Evolutionary conservation across 2,797 vertebrate species (phyloP).

Genomic region (Nyctalus aviator): DNA sequence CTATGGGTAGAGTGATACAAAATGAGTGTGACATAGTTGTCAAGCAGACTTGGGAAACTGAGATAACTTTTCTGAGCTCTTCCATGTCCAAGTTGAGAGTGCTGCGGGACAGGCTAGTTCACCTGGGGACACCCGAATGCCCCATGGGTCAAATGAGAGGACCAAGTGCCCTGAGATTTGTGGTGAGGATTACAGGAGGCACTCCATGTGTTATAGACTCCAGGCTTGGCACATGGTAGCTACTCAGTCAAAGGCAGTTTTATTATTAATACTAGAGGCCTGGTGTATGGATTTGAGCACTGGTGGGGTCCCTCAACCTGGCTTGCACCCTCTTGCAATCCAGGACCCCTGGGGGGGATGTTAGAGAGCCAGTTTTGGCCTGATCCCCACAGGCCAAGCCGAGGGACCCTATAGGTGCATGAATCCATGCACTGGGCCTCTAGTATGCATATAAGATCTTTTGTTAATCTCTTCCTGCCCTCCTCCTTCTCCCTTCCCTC

Average conservation of each 20-base stretch:
- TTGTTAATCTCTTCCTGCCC: too few relatives aligned
- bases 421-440: too few relatives aligned
- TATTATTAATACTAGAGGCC: not conserved
- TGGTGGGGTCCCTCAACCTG: too few relatives aligned
- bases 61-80: not conserved
- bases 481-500: too few relatives aligned
- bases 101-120: not conserved
- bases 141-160: too few relatives aligned
- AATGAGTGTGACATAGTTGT: not conserved
- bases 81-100: not conserved
- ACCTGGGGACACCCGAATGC: fast-evolving
- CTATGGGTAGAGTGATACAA: not conserved
- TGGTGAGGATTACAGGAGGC: not conserved
- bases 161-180: not conserved
- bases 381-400: too few relatives aligned
- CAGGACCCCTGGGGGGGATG: too few relatives aligned
- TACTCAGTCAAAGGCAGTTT: not conserved
- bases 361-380: too few relatives aligned
- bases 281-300: too few relatives aligned
- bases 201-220: not conserved
- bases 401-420: too few relatives aligned
- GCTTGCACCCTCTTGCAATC: too few relatives aligned
- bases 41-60: not conserved
- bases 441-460: too few relatives aligned
- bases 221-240: not conserved